These are phyloP conservation scores for Dendrolimus kikuchii DNA, from an alignment of 1,140 invertebrate genomes.

Conservation along the genomic window DNA sequence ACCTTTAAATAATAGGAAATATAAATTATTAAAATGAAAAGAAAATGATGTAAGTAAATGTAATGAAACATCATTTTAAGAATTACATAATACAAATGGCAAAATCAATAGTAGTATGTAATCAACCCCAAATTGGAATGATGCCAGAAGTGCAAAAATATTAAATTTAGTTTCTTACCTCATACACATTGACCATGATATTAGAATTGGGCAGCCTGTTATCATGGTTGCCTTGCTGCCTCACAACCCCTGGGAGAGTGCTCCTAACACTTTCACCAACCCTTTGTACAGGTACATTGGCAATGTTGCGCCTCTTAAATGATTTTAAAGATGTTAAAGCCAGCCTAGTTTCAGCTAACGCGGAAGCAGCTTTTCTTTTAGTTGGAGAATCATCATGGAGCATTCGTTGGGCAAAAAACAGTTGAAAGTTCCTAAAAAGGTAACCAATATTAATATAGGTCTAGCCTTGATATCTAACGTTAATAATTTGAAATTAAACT, in stretches of 20 bases:
- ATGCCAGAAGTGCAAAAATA: background rate
- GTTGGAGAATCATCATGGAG: slow-evolving; percentile 74
- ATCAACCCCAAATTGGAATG: too few relatives aligned
- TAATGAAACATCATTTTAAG: too few relatives aligned
- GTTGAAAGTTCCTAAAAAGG: slow-evolving; percentile 74
- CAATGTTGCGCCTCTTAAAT: slow-evolving; percentile 73
- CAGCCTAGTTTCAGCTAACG: slow-evolving; percentile 78
- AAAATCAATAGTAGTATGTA: too few relatives aligned
- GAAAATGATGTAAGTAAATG: too few relatives aligned
- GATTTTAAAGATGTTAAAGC: slow-evolving; percentile 80
- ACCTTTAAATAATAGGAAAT: too few relatives aligned
- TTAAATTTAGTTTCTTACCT: slow-evolving; percentile 32
- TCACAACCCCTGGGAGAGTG: slow-evolving; percentile 44
- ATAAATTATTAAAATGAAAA: too few relatives aligned
- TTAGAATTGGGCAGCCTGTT: slow-evolving; percentile 50
- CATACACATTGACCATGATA: slow-evolving; percentile 64
- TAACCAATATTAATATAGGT: slow-evolving; percentile 8
- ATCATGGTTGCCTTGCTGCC: slow-evolving; percentile 40
- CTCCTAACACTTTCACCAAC: slow-evolving; percentile 58
- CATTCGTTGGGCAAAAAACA: slow-evolving; percentile 74
- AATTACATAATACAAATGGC: too few relatives aligned
- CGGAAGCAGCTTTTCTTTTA: slow-evolving; percentile 70
- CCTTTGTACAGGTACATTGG: slow-evolving; percentile 61
- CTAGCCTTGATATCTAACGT: too few relatives aligned
- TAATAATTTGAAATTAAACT: too few relatives aligned